These are phyloP conservation scores for Acrocera orbiculus DNA, from an alignment of 2,888 invertebrate genomes.

Conservation along the genomic window DNA sequence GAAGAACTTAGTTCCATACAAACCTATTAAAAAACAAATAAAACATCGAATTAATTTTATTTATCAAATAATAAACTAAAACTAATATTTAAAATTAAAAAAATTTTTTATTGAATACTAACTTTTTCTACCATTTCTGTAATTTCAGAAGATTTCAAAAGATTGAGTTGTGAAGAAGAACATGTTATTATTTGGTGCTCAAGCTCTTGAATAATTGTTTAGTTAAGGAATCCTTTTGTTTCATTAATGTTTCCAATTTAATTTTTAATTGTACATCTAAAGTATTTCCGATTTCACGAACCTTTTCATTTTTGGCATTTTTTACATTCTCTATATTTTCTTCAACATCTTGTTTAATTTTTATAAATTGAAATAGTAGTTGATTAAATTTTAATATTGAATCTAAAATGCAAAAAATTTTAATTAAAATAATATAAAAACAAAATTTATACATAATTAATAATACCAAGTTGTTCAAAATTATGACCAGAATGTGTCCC, in stretches of 20 bases:
- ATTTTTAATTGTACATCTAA: slow-evolving; percentile 78
- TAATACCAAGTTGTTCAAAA: no score
- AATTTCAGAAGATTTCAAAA: slow-evolving; percentile 61
- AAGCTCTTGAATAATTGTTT: slow-evolving; percentile 66
- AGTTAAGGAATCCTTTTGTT: slow-evolving; percentile 67
- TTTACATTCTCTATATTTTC: slow-evolving; percentile 79
- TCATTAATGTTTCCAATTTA: slow-evolving; percentile 73
- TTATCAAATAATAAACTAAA: no score
- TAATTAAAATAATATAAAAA: no score
- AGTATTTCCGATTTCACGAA: slow-evolving; percentile 84
- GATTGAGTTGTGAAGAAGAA: slow-evolving; percentile 67
- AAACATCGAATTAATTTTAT: not conserved
- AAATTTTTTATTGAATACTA: not conserved
- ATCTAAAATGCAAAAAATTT: slow-evolving; percentile 32
- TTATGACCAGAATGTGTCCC: no score
- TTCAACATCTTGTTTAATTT: slow-evolving; percentile 80
- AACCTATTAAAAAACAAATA: slow-evolving; percentile 34
- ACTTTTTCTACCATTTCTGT: slow-evolving; percentile 70
- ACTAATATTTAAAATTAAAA: no score
- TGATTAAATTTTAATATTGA: slow-evolving; percentile 64
- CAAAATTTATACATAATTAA: no score
- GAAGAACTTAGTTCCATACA: slow-evolving; percentile 78
- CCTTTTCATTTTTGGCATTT: slow-evolving; percentile 79
- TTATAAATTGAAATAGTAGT: slow-evolving; percentile 68
- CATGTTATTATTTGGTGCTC: slow-evolving; percentile 62